phyloP scores from a whole-genome alignment of 2,888 invertebrate species.

The Sipha maydis region DNA sequence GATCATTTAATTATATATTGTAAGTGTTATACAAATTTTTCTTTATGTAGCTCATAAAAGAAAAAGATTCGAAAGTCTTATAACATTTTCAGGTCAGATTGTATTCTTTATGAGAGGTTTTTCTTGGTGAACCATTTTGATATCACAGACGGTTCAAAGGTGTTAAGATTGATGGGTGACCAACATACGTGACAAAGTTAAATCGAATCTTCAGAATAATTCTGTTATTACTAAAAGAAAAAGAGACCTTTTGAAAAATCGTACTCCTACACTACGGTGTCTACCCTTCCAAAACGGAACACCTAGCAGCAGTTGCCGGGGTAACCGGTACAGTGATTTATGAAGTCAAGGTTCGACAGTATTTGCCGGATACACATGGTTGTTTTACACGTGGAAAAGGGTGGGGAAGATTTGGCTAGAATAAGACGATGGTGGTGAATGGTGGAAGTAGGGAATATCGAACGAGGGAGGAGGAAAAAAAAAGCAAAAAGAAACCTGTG shows the following conservation, averaged over 20 bases:
- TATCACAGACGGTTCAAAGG: slow-evolving; percentile 37
- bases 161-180: slow-evolving; percentile 34
- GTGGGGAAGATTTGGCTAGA: not conserved
- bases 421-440: not conserved
- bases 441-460: no score
- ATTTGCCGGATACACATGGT: slow-evolving; percentile 45
- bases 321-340: slow-evolving; percentile 56
- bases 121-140: slow-evolving; percentile 25
- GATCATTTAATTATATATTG: not conserved
- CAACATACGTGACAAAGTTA: slow-evolving; percentile 42
- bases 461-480: not conserved
- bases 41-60: not conserved
- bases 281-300: not conserved
- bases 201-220: slow-evolving; percentile 40
- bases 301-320: slow-evolving; percentile 29
- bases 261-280: not conserved
- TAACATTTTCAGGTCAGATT: not conserved
- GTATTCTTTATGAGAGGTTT: not conserved
- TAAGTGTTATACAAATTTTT: not conserved
- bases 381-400: slow-evolving; percentile 33
- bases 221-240: slow-evolving; percentile 41
- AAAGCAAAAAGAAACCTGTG: slow-evolving; percentile 40
- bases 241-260: slow-evolving; percentile 40
- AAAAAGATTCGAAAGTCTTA: slow-evolving; percentile 1
- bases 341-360: slow-evolving; percentile 55